Evolutionary conservation across 2,113 vertebrate species (phyloP).

Genomic region (Onychostoma macrolepis): DNA sequence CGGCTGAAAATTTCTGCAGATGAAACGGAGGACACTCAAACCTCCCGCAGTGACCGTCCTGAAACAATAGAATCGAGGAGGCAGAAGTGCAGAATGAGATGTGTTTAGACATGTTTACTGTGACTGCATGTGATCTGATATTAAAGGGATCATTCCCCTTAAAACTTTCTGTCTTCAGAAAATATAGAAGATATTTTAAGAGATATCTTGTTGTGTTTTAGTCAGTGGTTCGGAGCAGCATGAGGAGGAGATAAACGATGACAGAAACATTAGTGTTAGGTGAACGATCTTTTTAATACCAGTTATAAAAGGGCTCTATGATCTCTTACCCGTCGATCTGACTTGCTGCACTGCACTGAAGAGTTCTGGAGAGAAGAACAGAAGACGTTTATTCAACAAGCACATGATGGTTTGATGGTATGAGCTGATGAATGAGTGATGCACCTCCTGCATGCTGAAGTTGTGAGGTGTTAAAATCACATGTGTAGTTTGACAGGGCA

Average conservation of each 20-base stretch:
- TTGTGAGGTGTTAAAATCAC: background rate
- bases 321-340: background rate
- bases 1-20: background rate
- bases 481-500: conserved; percentile 60
- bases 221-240: background rate
- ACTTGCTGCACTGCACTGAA: background rate
- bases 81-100: no score
- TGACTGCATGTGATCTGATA: background rate
- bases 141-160: background rate
- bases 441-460: conserved; percentile 62
- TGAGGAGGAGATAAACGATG: background rate
- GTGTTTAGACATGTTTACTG: background rate
- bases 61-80: background rate
- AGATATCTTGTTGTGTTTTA: background rate
- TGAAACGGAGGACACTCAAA: background rate
- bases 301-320: background rate
- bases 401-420: background rate
- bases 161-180: background rate
- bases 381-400: background rate
- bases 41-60: background rate
- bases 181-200: background rate
- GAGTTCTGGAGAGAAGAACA: conserved; percentile 21
- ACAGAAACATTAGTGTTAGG: background rate
- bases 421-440: background rate
- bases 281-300: background rate